Evolutionary conservation across 2,113 vertebrate genomes (phyloP), one percentile per base, ranked within the genome.

Genomic region (Ranitomeya variabilis): DNA sequence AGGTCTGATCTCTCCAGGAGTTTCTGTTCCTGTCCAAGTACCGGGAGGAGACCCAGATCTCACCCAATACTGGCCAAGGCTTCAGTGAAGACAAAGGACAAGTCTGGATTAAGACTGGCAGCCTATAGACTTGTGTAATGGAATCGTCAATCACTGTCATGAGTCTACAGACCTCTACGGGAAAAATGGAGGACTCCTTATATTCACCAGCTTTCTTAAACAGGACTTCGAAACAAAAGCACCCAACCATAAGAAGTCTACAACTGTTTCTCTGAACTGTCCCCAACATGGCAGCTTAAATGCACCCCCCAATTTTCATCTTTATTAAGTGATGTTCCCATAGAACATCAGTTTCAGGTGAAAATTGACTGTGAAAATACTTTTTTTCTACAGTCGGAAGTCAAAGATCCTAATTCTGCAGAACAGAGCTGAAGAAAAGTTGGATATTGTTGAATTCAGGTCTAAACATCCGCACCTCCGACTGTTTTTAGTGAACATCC

Each of bases 21-120:
- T 96, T 62, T 96, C 95, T 26, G 94, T 96, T 87, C 94, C 95
- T 2, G 95, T 95, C 73, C 95, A 96, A 91, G 96, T 96, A 74
- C 95, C 95, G 80, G 95, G 95, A 64, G 90, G 92, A 66, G 95
- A 96, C 80, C 94, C 94, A 85, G 92, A 91, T 91, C 94, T 95
- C 91, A 90, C 92, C 90, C 96, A 96, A 90, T 96, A 96, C 90
- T 96, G 96, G 96, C 93, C 95, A 91, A 92, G 95, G 85, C 92
- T 97, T 91, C 95, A 96, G 91, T 96, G 87, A 91, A 55, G 66
- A 26, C 66, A 26, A 74, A 23, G 54, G 64, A 74, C 86, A 21
- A 81, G 62, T 73, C 23, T 26, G 15, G 2, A 45, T 52, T 66
- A 59, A 57, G 54, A 54, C 14, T 26, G 26, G 2, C 74, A 74